Conservation (phyloP, 1,140 invertebrate species). For the Papilio polytes region DNA sequence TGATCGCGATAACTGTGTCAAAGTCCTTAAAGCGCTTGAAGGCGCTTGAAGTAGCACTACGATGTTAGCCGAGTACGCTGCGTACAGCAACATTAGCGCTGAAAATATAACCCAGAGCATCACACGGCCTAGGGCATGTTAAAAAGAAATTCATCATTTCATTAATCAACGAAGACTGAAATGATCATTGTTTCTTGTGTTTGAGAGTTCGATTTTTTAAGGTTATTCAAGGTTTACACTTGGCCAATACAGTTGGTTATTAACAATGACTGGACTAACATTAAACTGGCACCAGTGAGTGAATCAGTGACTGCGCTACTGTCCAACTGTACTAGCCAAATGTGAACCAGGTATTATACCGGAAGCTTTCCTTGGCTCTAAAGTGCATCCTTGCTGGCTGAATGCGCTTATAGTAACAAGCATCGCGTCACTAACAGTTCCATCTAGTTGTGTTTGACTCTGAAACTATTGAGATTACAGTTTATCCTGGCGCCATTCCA, state of each 20-base stretch:
- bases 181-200: too few species aligned
- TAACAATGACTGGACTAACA: too few species aligned
- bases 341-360: constrained; percentile 48
- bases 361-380: constrained; percentile 73
- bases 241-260: too few species aligned
- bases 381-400: constrained; percentile 81
- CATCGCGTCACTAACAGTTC: constrained; percentile 68
- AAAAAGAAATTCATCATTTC: neutral
- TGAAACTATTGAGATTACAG: constrained; percentile 40
- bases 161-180: too few species aligned
- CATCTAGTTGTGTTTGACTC: constrained; percentile 61
- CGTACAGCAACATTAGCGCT: constrained; percentile 80
- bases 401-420: constrained; percentile 79
- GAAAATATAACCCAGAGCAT: constrained; percentile 81
- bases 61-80: constrained; percentile 87
- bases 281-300: too few species aligned
- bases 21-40: constrained; percentile 84
- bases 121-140: constrained; percentile 72
- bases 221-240: too few species aligned
- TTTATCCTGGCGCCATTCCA: neutral
- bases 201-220: too few species aligned
- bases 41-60: constrained; percentile 87
- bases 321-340: too few species aligned
- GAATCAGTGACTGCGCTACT: too few species aligned
- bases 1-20: constrained; percentile 84